These are phyloP conservation scores for Macquaria australasica DNA, from an alignment of 2,113 vertebrate genomes.

Conservation along the genomic window DNA sequence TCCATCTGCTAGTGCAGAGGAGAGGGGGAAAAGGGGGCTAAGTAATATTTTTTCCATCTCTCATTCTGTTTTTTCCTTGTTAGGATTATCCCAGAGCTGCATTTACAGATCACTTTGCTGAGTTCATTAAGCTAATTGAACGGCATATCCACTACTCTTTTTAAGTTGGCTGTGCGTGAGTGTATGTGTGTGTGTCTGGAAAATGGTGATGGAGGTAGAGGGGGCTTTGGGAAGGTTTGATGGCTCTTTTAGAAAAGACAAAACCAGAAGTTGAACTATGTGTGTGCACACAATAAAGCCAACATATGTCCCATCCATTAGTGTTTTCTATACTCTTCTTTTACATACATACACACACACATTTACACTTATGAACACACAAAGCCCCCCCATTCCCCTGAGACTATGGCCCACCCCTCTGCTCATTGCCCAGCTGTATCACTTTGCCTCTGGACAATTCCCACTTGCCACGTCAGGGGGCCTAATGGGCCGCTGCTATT, in stretches of 20 bases:
- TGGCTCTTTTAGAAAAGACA: conserved; percentile 59
- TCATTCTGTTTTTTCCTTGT: conserved; percentile 78
- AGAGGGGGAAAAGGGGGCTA: conserved; percentile 81
- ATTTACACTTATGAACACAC: conserved; percentile 62
- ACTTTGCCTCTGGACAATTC: conserved; percentile 88
- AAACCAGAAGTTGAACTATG: conserved; percentile 43
- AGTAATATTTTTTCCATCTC: conserved; percentile 86
- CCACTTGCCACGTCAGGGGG: conserved; percentile 85
- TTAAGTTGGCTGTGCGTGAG: conserved; percentile 75
- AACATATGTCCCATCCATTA: conserved; percentile 61
- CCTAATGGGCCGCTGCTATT: conserved; percentile 88
- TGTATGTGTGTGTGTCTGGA: conserved; percentile 27
- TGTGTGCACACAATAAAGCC: conserved; percentile 25
- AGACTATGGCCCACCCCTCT: conserved; percentile 74
- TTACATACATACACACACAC: conserved; percentile 39
- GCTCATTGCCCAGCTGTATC: conserved; percentile 85
- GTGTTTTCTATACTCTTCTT: conserved; percentile 47
- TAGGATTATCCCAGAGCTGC: conserved; percentile 89
- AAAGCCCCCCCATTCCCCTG: conserved; percentile 49
- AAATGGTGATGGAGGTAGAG: conserved; percentile 26
- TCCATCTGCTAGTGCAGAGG: conserved; percentile 89
- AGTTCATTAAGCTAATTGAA: conserved; percentile 91
- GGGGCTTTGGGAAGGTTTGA: conserved; percentile 58
- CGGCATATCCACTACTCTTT: conserved; percentile 84
- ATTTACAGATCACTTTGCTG: conserved; percentile 87